phyloP scores from a whole-genome alignment of 2,888 invertebrate genomes.

The Ischnura elegans region DNA sequence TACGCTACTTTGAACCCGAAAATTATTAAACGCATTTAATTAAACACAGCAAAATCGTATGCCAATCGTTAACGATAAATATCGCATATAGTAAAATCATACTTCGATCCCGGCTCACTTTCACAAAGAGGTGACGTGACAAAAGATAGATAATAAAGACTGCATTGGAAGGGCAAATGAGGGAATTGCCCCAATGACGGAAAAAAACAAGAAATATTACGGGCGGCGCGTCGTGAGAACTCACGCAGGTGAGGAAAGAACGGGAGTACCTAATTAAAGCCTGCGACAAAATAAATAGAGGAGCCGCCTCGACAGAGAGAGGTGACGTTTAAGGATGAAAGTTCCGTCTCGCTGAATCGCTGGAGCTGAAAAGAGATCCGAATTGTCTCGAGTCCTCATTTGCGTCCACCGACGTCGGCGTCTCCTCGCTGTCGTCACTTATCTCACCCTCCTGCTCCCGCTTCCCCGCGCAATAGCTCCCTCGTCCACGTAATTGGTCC shows the following conservation, averaged over 20 bases:
- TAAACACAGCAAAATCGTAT: no score
- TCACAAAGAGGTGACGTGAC: not conserved
- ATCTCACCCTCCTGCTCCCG: not conserved
- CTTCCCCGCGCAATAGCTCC: not conserved
- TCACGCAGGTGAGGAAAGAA: not conserved
- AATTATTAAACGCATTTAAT: no score
- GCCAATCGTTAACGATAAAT: no score
- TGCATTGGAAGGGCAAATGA: not conserved
- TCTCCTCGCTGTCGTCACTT: no score
- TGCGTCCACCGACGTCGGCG: not conserved
- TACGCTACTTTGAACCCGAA: no score
- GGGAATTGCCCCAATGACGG: not conserved
- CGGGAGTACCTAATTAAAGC: not conserved
- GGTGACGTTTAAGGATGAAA: not conserved
- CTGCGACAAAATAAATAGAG: not conserved
- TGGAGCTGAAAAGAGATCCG: not conserved
- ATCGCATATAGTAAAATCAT: no score
- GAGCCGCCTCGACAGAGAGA: not conserved
- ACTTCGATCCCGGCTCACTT: no score
- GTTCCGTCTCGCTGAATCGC: not conserved
- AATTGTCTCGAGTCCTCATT: slow-evolving; percentile 11
- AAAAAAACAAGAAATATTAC: no score
- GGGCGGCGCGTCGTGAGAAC: not conserved
- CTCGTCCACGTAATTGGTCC: slow-evolving; percentile 39
- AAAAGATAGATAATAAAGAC: not conserved